Conservation (phyloP, 2,113 vertebrate species). For the Solenodon paradoxus region DNA sequence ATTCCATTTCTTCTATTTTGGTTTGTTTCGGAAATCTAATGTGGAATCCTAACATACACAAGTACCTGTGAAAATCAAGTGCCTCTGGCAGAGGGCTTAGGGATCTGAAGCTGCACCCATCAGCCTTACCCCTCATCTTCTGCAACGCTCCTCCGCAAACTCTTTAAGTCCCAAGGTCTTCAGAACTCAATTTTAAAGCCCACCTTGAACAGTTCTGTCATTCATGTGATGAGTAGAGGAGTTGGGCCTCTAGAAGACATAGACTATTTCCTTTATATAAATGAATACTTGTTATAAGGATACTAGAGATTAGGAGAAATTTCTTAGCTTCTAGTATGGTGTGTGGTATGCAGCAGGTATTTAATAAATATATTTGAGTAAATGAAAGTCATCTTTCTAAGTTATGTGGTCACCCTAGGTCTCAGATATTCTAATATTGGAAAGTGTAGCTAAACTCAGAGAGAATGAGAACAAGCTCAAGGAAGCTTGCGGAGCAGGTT, state of each 20-base stretch:
- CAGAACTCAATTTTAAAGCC: background rate
- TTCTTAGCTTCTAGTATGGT: background rate
- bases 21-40: background rate
- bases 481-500: background rate
- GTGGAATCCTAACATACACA: background rate
- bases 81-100: background rate
- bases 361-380: background rate
- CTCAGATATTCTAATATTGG: background rate
- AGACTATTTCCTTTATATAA: background rate
- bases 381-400: background rate
- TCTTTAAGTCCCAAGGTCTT: background rate
- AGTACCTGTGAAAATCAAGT: background rate
- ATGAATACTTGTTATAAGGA: background rate
- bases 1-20: background rate
- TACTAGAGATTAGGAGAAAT: background rate
- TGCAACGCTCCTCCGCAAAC: background rate
- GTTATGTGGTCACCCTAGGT: accelerated
- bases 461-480: background rate
- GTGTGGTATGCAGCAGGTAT: background rate
- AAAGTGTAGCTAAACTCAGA: background rate
- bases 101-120: accelerated
- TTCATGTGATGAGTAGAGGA: background rate
- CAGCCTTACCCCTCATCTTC: background rate
- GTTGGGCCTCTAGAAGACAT: background rate
- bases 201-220: background rate